Evolutionary conservation across 30 jellyfish, hydroid and myxozoan genomes (phyloP), one percentile per base, ranked within the genome.

Genomic region (Sanderia malayensis): DNA sequence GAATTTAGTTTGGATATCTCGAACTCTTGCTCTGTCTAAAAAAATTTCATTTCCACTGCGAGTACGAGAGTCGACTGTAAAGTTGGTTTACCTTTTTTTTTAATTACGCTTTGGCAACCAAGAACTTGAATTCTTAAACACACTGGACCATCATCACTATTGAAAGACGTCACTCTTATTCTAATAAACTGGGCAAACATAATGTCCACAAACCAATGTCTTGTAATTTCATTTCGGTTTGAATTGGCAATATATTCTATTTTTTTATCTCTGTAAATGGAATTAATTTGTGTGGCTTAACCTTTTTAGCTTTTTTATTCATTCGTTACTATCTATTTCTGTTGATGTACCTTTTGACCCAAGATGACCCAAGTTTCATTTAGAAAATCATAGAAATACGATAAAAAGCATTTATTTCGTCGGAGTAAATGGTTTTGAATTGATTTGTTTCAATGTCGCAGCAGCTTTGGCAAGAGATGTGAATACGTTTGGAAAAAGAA

Each of bases 61-160:
- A n/a, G n/a, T n/a, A n/a, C n/a, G n/a, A n/a, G n/a, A n/a, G n/a
- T n/a, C n/a, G n/a, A n/a, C n/a, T n/a, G n/a, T n/a, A n/a, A n/a
- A n/a, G n/a, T n/a, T n/a, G n/a, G n/a, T n/a, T n/a, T n/a, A n/a
- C n/a, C n/a, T n/a, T n/a, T n/a, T n/a, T n/a, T n/a, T n/a, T n/a
- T n/a, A n/a, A n/a, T n/a, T n/a, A n/a, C n/a, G n/a, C n/a, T n/a
- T n/a, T n/a, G n/a, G n/a, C n/a, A n/a, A n/a, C 82, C 82, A 70
- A 70, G 57, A 7, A 70, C 71, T 27, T 70, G 82, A 70, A 53
- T 59, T 29, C 82, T 46, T 18, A 70, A 18, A 31, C 82, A 70
- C 3, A 29, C 68, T 25, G 49, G 29, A 32, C 32, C 74, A 18
- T 19, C 49, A n/a, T n/a, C 55, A 31, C 66, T 45, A 46, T 67